Base-by-base conservation (phyloP, 2,113 vertebrate genomes). In the Uria lomvia region DNA sequence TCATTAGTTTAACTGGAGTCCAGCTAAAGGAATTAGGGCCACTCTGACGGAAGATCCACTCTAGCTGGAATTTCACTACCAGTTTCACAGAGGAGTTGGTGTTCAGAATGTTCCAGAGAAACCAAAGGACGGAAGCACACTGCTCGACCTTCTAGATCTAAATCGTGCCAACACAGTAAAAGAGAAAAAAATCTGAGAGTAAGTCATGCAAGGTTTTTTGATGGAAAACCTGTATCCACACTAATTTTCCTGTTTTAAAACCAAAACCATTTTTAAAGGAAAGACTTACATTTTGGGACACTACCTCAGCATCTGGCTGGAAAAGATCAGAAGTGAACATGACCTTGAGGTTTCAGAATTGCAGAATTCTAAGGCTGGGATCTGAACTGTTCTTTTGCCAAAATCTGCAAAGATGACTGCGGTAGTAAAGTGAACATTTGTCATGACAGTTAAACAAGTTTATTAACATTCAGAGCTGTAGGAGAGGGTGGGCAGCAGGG, bases 241-340 rank as follows among this genome's bases (percentile, higher is more conserved):
- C 19, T 53, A 30, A 26, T 81, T 82, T 58, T 82, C 84, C 73
- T 94, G 29, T 32, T 94, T 81, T n/a, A 50, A 94, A 94, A 84
- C 20, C 75, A 71, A 76, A 86, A 40, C 26, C 52, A 38, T n/a
- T 91, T 94, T 94, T 65, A 91, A 92, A 97, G 92, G 73, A 58
- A 85, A 82, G 36, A 91, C 94, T 95, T 92, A 93, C 83, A 95
- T 91, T 92, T 91, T 91, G 91, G 92, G 88, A 65, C 73, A 96
- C 94, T 97, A 96, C 88, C 86, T 92, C 92, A 94, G 94, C 90
- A 97, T 89, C 91, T 96, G 92, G 75, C 74, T 96, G 96, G 92
- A 55, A 93, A 96, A 97, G 81, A 83, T 87, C 86, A 79, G 94
- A 93, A 96, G 94, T 93, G 86, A 95, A 83, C 86, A 86, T 94